A percentile compares a stretch with the other conserved stretches of the same genome.
phyloP scores from a whole-genome alignment of 1,140 invertebrate species.

The Tetragonula clypearis region DNA sequence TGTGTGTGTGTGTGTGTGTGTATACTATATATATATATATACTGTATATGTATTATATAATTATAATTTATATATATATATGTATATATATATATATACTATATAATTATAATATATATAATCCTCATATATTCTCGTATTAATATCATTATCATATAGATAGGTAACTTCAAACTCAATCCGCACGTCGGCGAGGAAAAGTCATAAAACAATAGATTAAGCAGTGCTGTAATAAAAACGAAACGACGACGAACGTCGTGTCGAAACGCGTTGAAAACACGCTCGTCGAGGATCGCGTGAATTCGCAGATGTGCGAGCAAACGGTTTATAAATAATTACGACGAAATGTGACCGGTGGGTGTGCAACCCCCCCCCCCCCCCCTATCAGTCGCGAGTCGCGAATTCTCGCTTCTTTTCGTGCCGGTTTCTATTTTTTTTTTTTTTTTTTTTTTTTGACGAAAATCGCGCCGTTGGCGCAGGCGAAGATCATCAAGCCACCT shows the following conservation, averaged over 20 bases:
- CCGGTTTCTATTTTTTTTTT: background rate
- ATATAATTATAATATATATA: too few species aligned
- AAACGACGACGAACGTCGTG: background rate
- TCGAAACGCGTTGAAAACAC: background rate
- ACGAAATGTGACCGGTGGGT: background rate
- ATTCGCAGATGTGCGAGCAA: background rate
- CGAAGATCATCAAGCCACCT: background rate
- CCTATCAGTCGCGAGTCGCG: background rate
- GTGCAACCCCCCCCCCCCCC: background rate
- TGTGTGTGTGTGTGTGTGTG: too few species aligned
- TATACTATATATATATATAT: too few species aligned
- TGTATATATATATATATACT: too few species aligned
- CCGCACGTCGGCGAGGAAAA: too few species aligned
- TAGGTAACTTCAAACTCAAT: too few species aligned
- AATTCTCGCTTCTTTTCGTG: background rate
- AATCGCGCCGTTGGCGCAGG: constrained; percentile 10
- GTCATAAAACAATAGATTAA: too few species aligned
- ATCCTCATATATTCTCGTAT: too few species aligned
- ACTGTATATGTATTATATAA: too few species aligned
- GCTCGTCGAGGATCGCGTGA: background rate
- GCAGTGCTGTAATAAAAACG: background rate
- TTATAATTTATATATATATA: too few species aligned
- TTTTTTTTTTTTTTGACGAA: constrained; percentile 1
- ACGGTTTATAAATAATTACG: constrained; percentile 16
- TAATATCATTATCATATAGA: too few species aligned